phyloP scores from a whole-genome alignment of 2,888 invertebrate genomes.

The Dorcus hopei region DNA sequence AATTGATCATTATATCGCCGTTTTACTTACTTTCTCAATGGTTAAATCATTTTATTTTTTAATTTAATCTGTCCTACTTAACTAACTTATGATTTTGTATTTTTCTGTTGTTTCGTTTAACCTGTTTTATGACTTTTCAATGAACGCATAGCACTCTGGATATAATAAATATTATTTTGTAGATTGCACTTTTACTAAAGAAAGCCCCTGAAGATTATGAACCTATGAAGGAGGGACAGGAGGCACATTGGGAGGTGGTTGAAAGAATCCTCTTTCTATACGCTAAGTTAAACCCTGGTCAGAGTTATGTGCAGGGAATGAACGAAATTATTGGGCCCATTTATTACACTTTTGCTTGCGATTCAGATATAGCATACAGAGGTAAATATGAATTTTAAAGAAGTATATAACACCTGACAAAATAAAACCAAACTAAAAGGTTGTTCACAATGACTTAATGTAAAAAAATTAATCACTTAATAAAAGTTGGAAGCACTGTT shows the following conservation, averaged over 20 bases:
- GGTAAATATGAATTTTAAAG: constrained; percentile 52
- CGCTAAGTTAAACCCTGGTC: constrained; percentile 96
- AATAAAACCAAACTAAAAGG: neutral
- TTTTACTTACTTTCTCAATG: too few relatives aligned
- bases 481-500: too few relatives aligned
- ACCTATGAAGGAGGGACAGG: constrained; percentile 83
- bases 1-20: too few relatives aligned
- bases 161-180: constrained; percentile 18
- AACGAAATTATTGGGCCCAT: constrained; percentile 99
- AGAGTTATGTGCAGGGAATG: constrained; percentile 97
- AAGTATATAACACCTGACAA: neutral
- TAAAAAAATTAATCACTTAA: too few relatives aligned
- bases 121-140: too few relatives aligned
- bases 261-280: constrained; percentile 96
- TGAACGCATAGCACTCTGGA: too few relatives aligned
- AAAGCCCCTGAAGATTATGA: constrained; percentile 79
- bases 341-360: constrained; percentile 94
- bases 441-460: too few relatives aligned
- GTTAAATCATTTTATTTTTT: too few relatives aligned
- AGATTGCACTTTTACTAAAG: constrained; percentile 70
- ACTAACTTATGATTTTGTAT: too few relatives aligned
- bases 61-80: too few relatives aligned
- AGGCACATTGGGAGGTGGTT: constrained; percentile 98
- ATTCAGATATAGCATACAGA: constrained; percentile 75
- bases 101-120: too few relatives aligned